These are phyloP conservation scores for Chelonia mydas DNA, from an alignment of 2,797 vertebrate genomes.

Conservation along the genomic window DNA sequence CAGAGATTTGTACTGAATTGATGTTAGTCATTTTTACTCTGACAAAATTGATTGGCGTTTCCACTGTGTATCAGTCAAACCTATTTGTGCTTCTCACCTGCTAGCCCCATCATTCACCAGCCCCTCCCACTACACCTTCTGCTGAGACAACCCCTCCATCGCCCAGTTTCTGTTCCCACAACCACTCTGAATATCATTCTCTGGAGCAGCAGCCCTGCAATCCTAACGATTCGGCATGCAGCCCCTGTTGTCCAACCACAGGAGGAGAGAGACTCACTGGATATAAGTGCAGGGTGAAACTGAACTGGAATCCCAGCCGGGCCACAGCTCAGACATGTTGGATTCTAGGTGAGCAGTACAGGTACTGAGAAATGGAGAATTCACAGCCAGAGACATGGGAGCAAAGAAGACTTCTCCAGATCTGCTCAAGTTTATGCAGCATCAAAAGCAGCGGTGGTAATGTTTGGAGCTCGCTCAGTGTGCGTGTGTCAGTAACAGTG, in stretches of 20 bases:
- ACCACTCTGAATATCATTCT: neutral
- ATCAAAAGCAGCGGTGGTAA: constrained; percentile 16
- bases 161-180: neutral
- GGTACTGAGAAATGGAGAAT: neutral
- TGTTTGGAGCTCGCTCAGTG: neutral
- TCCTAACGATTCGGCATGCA: neutral
- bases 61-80: fast-evolving
- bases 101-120: neutral
- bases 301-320: neutral
- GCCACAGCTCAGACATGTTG: neutral
- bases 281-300: neutral
- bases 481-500: no score
- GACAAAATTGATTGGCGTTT: neutral
- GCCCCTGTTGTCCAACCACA: neutral
- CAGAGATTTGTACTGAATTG: neutral
- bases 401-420: constrained; percentile 37
- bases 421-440: neutral
- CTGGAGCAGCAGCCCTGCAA: neutral
- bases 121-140: neutral
- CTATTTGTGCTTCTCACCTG: neutral
- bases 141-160: neutral
- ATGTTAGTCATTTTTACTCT: neutral
- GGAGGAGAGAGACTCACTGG: neutral
- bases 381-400: neutral
- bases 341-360: neutral